phyloP scores from a whole-genome alignment of 2,113 vertebrate species.

The Tympanuchus pallidicinctus region DNA sequence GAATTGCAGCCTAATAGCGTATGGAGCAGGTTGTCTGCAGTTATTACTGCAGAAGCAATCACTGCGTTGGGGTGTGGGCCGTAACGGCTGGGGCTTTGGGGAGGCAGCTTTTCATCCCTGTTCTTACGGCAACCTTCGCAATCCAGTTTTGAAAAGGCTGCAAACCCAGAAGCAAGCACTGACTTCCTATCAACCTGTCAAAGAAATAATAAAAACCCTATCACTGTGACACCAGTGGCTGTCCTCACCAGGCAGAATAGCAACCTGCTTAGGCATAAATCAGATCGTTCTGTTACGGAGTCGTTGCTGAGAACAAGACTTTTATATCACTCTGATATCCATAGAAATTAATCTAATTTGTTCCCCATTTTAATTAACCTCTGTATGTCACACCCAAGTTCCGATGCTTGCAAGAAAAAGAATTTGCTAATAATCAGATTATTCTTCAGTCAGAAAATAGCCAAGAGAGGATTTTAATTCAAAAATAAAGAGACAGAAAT shows the following conservation, averaged over 20 bases:
- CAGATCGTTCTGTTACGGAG: conserved; percentile 37
- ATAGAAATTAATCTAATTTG: conserved; percentile 42
- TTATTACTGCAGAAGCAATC: conserved; percentile 82
- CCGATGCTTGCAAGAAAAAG: background rate
- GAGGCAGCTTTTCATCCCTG: conserved; percentile 80
- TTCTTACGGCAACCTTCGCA: conserved; percentile 80
- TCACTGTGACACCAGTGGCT: conserved; percentile 37
- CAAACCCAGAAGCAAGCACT: conserved; percentile 76
- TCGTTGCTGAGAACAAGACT: conserved; percentile 27
- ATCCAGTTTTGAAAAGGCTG: conserved; percentile 60
- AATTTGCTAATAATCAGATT: conserved; percentile 23
- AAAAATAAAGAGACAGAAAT: conserved; percentile 38
- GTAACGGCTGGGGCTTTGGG: conserved; percentile 76
- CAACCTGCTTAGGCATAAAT: conserved; percentile 47
- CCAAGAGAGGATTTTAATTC: conserved; percentile 40
- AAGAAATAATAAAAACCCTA: conserved; percentile 58
- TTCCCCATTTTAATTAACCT: conserved; percentile 58
- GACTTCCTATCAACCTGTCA: conserved; percentile 81
- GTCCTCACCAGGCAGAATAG: conserved; percentile 26
- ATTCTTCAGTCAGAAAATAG: conserved; percentile 40
- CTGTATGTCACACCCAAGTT: conserved; percentile 10
- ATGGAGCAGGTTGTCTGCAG: conserved; percentile 81
- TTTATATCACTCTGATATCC: background rate
- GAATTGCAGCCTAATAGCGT: conserved; percentile 86
- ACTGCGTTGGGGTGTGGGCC: conserved; percentile 81